phyloP scores from a whole-genome alignment of 2,797 vertebrate species.

The Sparus aurata region DNA sequence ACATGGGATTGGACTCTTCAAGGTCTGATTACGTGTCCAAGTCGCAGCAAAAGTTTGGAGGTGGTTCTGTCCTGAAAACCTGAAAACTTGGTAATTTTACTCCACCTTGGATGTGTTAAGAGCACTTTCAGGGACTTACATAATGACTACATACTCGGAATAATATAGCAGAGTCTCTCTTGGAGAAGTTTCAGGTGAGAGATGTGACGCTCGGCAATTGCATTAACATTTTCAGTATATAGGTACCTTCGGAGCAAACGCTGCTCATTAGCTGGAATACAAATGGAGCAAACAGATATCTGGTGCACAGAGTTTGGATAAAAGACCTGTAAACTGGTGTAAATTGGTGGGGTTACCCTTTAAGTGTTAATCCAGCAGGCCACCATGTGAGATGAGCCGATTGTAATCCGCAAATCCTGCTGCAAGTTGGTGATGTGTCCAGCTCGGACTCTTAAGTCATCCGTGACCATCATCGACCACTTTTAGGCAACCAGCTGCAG shows the following conservation, averaged over 20 bases:
- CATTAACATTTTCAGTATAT: conserved; percentile 16
- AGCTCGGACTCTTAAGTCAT: background rate
- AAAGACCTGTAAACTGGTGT: background rate
- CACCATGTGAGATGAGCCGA: background rate
- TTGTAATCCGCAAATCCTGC: conserved; percentile 20
- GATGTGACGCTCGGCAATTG: conserved; percentile 30
- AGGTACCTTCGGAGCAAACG: conserved; percentile 28
- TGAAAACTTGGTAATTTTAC: background rate
- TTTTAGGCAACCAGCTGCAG: background rate
- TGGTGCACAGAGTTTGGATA: conserved; percentile 21
- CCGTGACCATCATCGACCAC: background rate
- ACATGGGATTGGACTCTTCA: background rate
- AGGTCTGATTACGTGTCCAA: background rate
- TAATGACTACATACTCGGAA: conserved; percentile 20
- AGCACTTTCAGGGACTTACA: conserved; percentile 10
- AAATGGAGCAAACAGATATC: conserved; percentile 37
- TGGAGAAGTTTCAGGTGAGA: conserved; percentile 35
- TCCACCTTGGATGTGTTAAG: conserved; percentile 1
- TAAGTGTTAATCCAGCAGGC: conserved; percentile 25
- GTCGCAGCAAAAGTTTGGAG: background rate
- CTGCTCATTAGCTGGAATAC: conserved; percentile 32
- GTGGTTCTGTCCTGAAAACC: conserved; percentile 12
- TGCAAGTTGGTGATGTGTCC: background rate
- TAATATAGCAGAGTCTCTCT: conserved; percentile 13
- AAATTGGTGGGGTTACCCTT: conserved; percentile 3